phyloP scores from a whole-genome alignment of 1,140 invertebrate genomes.

The Globodera rostochiensis region DNA sequence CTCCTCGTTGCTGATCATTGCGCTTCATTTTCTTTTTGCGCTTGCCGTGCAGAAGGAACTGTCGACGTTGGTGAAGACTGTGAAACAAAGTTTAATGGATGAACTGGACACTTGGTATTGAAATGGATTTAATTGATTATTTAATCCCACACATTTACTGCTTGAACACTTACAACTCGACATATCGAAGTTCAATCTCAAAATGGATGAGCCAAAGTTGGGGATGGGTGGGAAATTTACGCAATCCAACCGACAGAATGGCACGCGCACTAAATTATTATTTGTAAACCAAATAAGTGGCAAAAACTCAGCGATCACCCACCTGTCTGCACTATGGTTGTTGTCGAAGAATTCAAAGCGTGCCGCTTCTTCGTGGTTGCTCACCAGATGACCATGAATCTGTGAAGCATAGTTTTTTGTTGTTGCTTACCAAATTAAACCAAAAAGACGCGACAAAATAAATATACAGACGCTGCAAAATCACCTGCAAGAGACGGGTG shows the following conservation, averaged over 20 bases:
- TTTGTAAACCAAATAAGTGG: too few species aligned
- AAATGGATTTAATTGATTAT: too few species aligned
- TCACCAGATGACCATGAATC: conserved; percentile 5
- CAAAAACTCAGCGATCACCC: background rate
- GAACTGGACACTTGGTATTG: background rate
- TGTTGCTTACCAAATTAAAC: background rate
- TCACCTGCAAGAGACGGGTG: conserved; percentile 22
- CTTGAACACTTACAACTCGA: conserved; percentile 21
- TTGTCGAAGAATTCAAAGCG: conserved; percentile 33
- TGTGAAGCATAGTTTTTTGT: background rate
- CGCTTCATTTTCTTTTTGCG: background rate
- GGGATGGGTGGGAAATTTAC: conserved; percentile 18
- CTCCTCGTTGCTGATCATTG: background rate
- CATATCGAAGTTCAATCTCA: conserved; percentile 27
- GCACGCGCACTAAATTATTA: conserved; percentile 6
- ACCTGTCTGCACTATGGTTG: conserved; percentile 23
- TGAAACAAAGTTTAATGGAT: background rate
- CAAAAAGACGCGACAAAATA: too few species aligned
- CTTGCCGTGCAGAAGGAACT: conserved; percentile 13
- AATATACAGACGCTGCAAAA: too few species aligned
- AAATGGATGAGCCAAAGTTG: conserved; percentile 19
- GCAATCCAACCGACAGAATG: conserved; percentile 10
- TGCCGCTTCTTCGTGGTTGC: conserved; percentile 13
- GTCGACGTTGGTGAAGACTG: conserved; percentile 1
- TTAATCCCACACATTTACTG: background rate